Conservation (phyloP, 2,888 invertebrate species). For the Luffia ferchaultella region DNA sequence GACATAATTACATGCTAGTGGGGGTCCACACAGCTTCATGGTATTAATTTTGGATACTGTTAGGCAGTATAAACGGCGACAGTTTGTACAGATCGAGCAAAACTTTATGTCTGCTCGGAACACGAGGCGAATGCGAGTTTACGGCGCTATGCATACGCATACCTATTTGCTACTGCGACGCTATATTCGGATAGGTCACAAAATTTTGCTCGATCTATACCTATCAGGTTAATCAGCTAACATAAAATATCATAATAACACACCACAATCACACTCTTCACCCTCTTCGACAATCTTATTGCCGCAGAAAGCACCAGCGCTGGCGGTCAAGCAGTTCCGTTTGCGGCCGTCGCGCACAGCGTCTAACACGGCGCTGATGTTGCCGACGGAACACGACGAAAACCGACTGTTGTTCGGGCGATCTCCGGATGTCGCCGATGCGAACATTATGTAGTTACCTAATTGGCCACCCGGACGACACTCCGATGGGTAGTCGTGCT, state of each 20-base stretch:
- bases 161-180: too few species aligned
- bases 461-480: constrained; percentile 89
- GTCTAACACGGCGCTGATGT: constrained; percentile 93
- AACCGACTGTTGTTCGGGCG: constrained; percentile 98
- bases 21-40: too few species aligned
- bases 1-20: too few species aligned
- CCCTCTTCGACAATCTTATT: constrained; percentile 98
- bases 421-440: constrained; percentile 98
- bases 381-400: constrained; percentile 92
- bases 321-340: constrained; percentile 89
- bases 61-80: too few species aligned
- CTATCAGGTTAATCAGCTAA: too few species aligned
- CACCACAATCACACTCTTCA: constrained; percentile 96
- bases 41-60: too few species aligned
- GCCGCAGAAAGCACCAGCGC: constrained; percentile 96
- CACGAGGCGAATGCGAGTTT: too few species aligned
- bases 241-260: constrained; percentile 10
- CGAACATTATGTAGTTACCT: constrained; percentile 99
- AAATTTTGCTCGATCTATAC: too few species aligned
- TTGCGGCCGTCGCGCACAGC: constrained; percentile 92
- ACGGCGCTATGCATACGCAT: too few species aligned
- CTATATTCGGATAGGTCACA: too few species aligned
- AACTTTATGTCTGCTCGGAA: too few species aligned
- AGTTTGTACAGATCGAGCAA: too few species aligned
- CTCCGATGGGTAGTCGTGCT: constrained; percentile 95